phyloP scores from a whole-genome alignment of 2,888 invertebrate genomes.

The Notodonta dromedarius region DNA sequence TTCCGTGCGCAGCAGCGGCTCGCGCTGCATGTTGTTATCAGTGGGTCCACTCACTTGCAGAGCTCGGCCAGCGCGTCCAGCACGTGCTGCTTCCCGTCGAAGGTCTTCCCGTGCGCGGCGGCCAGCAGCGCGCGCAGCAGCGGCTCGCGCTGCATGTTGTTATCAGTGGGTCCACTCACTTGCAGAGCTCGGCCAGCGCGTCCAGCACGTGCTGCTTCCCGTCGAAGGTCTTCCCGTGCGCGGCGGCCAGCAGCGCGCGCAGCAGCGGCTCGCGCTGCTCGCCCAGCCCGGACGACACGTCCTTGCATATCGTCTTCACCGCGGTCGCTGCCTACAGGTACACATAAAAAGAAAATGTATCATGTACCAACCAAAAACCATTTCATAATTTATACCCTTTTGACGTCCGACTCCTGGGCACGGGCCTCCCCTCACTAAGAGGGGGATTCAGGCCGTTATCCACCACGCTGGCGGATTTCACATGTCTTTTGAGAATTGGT shows the following conservation, averaged over 20 bases:
- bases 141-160: slow-evolving; percentile 69
- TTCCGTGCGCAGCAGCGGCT: slow-evolving; percentile 88
- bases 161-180: slow-evolving; percentile 75
- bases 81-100: slow-evolving; percentile 94
- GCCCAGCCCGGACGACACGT: slow-evolving; percentile 85
- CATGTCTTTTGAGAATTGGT: too few species aligned
- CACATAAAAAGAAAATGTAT: not conserved
- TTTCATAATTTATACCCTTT: too few species aligned
- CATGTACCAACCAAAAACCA: too few species aligned
- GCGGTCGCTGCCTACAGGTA: slow-evolving; percentile 89
- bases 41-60: slow-evolving; percentile 85
- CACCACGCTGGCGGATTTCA: too few species aligned
- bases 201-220: slow-evolving; percentile 94
- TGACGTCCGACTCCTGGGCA: too few species aligned
- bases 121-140: slow-evolving; percentile 87
- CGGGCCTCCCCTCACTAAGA: too few species aligned
- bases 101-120: slow-evolving; percentile 92
- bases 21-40: slow-evolving; percentile 80
- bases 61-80: slow-evolving; percentile 91
- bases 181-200: slow-evolving; percentile 91
- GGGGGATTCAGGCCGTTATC: too few species aligned
- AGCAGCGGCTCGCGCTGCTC: slow-evolving; percentile 87
- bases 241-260: slow-evolving; percentile 86
- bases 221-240: slow-evolving; percentile 93
- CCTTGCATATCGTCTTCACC: slow-evolving; percentile 90